Percentiles rank a stretch among this genome's conserved stretches.
phyloP scores from a whole-genome alignment of 2,888 invertebrate species.

The Micoletzkya japonica region DNA sequence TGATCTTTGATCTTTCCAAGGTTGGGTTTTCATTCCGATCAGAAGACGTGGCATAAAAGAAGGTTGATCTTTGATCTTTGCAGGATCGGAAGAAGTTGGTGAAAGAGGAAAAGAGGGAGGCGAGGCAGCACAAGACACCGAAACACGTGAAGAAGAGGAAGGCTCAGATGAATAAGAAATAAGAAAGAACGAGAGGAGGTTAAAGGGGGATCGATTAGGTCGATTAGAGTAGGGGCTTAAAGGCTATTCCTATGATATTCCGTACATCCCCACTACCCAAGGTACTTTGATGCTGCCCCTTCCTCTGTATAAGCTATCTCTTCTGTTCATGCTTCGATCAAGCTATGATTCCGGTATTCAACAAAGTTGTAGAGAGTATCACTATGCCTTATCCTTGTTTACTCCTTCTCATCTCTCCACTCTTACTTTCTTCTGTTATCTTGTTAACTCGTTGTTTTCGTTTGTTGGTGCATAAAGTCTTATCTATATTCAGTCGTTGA shows the following conservation, averaged over 20 bases:
- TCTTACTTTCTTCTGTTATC: too few relatives aligned
- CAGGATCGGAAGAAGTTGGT: constrained; percentile 78
- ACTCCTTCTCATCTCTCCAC: too few relatives aligned
- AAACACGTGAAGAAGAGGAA: constrained; percentile 90
- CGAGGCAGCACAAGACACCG: constrained; percentile 83
- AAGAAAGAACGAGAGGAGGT: constrained; percentile 15
- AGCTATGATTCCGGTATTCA: too few relatives aligned
- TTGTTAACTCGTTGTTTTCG: too few relatives aligned
- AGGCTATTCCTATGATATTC: not conserved
- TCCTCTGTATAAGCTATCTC: too few relatives aligned
- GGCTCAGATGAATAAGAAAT: constrained; percentile 67
- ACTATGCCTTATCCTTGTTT: too few relatives aligned
- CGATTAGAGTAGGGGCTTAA: not conserved
- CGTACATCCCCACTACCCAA: not conserved
- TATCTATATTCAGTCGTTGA: too few relatives aligned
- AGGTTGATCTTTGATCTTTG: constrained; percentile 66
- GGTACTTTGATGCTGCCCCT: too few relatives aligned
- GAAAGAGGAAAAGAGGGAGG: constrained; percentile 85
- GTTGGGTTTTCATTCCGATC: not conserved
- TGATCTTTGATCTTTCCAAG: not conserved
- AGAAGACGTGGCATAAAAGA: not conserved
- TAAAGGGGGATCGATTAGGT: not conserved
- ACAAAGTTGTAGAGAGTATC: too few relatives aligned
- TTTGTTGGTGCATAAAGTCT: too few relatives aligned
- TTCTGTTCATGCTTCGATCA: too few relatives aligned